Percentiles rank a stretch among this genome's conserved stretches.
phyloP scores from a whole-genome alignment of 2,113 vertebrate genomes.

The human region DNA sequence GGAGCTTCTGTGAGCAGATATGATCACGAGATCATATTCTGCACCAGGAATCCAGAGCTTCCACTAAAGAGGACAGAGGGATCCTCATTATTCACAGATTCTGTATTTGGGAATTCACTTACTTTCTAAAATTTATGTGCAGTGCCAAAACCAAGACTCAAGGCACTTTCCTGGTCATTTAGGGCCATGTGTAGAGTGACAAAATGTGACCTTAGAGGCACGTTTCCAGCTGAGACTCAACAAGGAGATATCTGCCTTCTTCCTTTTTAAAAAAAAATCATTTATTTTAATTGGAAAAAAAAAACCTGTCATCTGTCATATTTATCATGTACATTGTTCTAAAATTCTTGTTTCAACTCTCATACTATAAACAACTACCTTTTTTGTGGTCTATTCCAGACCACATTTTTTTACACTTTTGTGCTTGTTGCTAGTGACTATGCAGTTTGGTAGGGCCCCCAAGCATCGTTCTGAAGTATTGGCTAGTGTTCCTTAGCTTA shows the following conservation, averaged over 20 bases:
- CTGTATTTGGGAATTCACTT: background rate
- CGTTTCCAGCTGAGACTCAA: background rate
- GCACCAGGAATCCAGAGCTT: background rate
- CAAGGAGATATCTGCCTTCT: background rate
- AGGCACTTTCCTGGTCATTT: rapidly evolving
- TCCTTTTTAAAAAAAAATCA: background rate
- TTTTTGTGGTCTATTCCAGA: background rate
- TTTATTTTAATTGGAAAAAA: background rate
- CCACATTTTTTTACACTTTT: background rate
- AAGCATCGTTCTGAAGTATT: background rate
- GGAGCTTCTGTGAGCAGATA: rapidly evolving
- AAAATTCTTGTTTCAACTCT: background rate
- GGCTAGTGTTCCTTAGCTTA: no score
- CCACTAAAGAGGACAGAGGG: background rate
- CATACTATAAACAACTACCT: background rate
- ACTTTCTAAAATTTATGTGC: rapidly evolving
- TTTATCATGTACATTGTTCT: background rate
- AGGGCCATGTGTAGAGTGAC: rapidly evolving
- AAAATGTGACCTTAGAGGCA: rapidly evolving
- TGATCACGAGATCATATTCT: background rate
- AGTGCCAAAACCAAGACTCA: background rate
- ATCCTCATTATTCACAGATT: rapidly evolving
- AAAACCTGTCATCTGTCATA: background rate
- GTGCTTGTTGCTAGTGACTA: background rate
- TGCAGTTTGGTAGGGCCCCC: background rate